phyloP scores from a whole-genome alignment of 2,113 vertebrate species.

The Menidia beryllina region DNA sequence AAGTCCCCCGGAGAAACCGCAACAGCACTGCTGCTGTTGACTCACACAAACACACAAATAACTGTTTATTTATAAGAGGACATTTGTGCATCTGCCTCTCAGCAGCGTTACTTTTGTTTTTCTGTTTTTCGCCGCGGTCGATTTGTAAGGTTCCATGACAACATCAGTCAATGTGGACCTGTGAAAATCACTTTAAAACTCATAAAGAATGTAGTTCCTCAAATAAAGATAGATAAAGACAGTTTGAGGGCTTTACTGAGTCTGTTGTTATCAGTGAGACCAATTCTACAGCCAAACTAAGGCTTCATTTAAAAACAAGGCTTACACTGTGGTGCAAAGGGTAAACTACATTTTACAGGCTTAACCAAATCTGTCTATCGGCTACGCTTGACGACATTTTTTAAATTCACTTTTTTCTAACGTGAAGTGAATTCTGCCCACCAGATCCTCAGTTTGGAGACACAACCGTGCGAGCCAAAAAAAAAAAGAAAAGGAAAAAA shows the following conservation, averaged over 20 bases:
- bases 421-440: too few relatives aligned
- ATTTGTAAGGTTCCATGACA: not conserved
- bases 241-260: too few relatives aligned
- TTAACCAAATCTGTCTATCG: too few relatives aligned
- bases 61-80: not conserved
- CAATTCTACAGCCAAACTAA: not conserved
- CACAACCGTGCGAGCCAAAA: too few relatives aligned
- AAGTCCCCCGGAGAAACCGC: not conserved
- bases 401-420: too few relatives aligned
- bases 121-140: not conserved
- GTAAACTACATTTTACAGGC: too few relatives aligned
- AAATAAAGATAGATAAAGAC: not conserved
- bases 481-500: too few relatives aligned
- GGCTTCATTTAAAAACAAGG: too few relatives aligned
- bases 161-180: not conserved
- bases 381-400: too few relatives aligned
- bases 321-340: too few relatives aligned
- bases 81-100: not conserved
- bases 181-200: not conserved
- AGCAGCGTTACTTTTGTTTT: not conserved
- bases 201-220: slow-evolving; percentile 9
- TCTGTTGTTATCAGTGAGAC: not conserved
- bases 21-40: not conserved
- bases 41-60: not conserved
- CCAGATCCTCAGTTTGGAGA: too few relatives aligned